A percentile compares a stretch with the other conserved stretches of the same genome.
phyloP scores from a whole-genome alignment of 1,140 invertebrate genomes.

The Drosophila melanica region DNA sequence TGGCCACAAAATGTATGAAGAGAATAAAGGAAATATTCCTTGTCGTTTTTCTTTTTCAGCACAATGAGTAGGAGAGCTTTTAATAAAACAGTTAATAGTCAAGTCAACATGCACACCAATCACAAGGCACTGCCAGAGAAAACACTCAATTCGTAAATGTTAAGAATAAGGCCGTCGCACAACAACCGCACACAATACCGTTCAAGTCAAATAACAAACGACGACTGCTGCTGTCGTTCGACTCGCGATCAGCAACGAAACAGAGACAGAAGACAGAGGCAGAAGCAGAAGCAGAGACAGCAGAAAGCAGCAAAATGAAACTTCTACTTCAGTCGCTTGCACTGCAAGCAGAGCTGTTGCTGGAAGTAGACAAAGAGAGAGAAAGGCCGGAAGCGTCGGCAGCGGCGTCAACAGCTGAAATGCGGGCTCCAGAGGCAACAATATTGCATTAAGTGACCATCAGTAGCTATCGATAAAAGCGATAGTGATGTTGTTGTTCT shows the following conservation, averaged over 20 bases:
- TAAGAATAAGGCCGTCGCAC: constrained; percentile 19
- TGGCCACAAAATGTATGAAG: constrained; percentile 30
- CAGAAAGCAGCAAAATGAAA: constrained; percentile 24
- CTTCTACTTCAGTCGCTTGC: constrained; percentile 20
- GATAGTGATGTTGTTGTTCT: constrained; percentile 53
- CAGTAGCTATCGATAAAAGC: constrained; percentile 73
- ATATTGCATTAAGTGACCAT: constrained; percentile 57
- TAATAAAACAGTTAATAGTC: constrained; percentile 27
- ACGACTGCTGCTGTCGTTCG: constrained; percentile 58
- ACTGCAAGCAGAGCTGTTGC: constrained; percentile 19
- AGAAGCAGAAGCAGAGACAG: constrained; percentile 20
- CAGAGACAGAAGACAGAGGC: constrained; percentile 45
- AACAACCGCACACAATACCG: constrained; percentile 56
- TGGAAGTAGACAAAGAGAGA: constrained; percentile 34
- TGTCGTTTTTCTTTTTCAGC: constrained; percentile 6
- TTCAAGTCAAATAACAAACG: constrained; percentile 73
- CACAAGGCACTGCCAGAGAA: constrained; percentile 31
- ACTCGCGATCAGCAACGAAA: constrained; percentile 45
- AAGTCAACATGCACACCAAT: constrained; percentile 21
- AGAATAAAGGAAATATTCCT: not conserved
- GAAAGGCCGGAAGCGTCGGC: constrained; percentile 45
- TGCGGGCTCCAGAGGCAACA: constrained; percentile 63
- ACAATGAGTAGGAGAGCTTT: constrained; percentile 16
- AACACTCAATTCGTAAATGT: constrained; percentile 27
- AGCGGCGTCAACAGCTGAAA: constrained; percentile 61